Conservation (phyloP, 1,140 invertebrate species). For the Achatina immaculata region DNA sequence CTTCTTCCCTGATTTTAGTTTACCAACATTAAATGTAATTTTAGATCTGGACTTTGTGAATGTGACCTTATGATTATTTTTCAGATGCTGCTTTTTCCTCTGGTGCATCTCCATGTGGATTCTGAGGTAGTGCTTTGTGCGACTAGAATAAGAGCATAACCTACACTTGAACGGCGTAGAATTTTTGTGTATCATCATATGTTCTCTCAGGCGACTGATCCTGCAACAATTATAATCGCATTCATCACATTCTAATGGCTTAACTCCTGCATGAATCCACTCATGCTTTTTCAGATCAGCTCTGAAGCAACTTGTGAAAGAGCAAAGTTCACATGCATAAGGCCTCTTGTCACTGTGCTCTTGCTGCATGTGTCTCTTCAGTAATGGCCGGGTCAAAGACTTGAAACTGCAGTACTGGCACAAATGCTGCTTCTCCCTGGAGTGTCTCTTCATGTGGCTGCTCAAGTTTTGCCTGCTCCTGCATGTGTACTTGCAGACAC, state of each 20-base stretch:
- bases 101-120: not conserved
- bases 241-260: conserved; percentile 44
- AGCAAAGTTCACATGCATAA: conserved; percentile 6
- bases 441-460: conserved; percentile 17
- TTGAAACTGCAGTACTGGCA: not conserved
- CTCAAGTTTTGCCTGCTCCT: conserved; percentile 62
- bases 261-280: not conserved
- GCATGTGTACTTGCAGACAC: conserved; percentile 29
- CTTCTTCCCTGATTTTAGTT: no score
- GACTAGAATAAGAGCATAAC: not conserved
- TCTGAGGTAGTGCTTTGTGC: not conserved
- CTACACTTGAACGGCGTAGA: not conserved
- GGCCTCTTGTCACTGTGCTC: not conserved
- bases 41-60: no score
- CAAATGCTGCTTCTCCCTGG: not conserved
- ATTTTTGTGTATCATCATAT: conserved; percentile 51
- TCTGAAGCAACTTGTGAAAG: conserved; percentile 23
- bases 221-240: conserved; percentile 50
- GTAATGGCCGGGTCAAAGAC: not conserved
- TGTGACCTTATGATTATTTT: no score
- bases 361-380: not conserved
- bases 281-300: conserved; percentile 40
- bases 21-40: no score
- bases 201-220: conserved; percentile 43
- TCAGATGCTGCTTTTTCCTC: not conserved